Evolutionary conservation across 1,140 invertebrate species (phyloP).

Genomic region (Globodera ellingtonae): DNA sequence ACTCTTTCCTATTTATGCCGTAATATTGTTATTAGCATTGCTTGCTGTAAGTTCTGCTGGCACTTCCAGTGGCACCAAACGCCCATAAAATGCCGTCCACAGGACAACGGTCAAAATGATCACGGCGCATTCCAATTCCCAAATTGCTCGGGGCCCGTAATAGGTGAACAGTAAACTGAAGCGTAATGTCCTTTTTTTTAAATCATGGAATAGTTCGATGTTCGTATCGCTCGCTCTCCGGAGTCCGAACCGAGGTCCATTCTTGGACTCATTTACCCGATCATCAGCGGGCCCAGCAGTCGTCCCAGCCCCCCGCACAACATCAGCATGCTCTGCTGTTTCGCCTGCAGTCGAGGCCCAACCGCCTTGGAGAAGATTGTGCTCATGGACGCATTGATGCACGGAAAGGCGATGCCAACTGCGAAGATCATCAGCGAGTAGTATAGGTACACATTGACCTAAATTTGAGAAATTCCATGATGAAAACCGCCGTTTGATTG

Average conservation of each 20-base stretch:
- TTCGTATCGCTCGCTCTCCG: not conserved
- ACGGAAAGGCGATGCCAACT: slow-evolving; percentile 37
- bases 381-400: slow-evolving; percentile 43
- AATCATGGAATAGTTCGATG: not conserved
- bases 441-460: slow-evolving; percentile 32
- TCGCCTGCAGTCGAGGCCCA: slow-evolving; percentile 40
- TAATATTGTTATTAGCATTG: not conserved
- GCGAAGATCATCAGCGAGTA: slow-evolving; percentile 39
- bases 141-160: slow-evolving; percentile 18
- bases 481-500: not conserved
- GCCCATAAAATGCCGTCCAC: slow-evolving; percentile 24
- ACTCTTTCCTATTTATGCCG: too few species aligned
- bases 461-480: not conserved
- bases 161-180: slow-evolving; percentile 1
- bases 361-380: slow-evolving; percentile 41
- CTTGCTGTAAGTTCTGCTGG: not conserved
- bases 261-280: slow-evolving; percentile 2
- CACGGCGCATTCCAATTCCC: slow-evolving; percentile 15
- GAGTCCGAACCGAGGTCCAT: too few species aligned
- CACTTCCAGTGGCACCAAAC: slow-evolving; percentile 21
- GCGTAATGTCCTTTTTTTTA: not conserved
- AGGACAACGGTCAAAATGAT: slow-evolving; percentile 26
- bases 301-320: slow-evolving; percentile 27
- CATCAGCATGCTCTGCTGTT: slow-evolving; percentile 43
- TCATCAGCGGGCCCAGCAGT: slow-evolving; percentile 28